phyloP scores from a whole-genome alignment of 2,113 vertebrate genomes.

The Psittacula cyanocephala region DNA sequence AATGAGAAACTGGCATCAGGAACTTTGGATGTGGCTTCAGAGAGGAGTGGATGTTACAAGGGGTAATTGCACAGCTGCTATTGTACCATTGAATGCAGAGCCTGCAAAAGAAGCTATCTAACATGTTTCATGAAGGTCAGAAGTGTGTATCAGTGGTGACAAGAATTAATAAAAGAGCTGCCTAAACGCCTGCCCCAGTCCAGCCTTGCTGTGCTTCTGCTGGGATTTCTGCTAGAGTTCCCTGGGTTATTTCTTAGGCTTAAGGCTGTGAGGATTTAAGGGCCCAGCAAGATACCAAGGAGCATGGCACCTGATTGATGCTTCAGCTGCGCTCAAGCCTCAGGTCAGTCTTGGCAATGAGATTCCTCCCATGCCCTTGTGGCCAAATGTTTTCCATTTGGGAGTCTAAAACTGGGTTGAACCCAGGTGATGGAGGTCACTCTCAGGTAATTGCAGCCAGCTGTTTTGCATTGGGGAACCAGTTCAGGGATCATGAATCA shows the following conservation, averaged over 20 bases:
- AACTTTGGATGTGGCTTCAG: background rate
- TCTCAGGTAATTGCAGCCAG: background rate
- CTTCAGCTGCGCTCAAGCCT: background rate
- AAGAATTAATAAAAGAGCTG: background rate
- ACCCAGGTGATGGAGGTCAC: background rate
- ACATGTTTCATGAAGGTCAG: background rate
- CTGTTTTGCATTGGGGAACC: background rate
- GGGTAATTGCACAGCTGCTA: background rate
- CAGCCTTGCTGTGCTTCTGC: background rate
- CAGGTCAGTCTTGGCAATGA: rapidly evolving
- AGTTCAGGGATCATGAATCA: background rate
- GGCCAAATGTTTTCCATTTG: background rate
- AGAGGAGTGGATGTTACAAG: background rate
- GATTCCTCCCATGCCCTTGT: rapidly evolving
- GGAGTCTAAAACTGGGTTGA: background rate
- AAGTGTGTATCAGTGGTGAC: rapidly evolving
- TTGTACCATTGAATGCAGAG: background rate
- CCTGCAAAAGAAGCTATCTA: background rate
- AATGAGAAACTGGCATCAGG: background rate
- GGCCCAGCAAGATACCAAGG: background rate
- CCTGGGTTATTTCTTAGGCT: background rate
- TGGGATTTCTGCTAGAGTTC: background rate
- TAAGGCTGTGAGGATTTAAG: rapidly evolving
- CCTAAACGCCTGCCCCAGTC: background rate
- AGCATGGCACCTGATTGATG: background rate